Percentiles rank a stretch among this genome's conserved stretches.
phyloP scores from a whole-genome alignment of 2,113 vertebrate genomes.

The Cottus gobio region DNA sequence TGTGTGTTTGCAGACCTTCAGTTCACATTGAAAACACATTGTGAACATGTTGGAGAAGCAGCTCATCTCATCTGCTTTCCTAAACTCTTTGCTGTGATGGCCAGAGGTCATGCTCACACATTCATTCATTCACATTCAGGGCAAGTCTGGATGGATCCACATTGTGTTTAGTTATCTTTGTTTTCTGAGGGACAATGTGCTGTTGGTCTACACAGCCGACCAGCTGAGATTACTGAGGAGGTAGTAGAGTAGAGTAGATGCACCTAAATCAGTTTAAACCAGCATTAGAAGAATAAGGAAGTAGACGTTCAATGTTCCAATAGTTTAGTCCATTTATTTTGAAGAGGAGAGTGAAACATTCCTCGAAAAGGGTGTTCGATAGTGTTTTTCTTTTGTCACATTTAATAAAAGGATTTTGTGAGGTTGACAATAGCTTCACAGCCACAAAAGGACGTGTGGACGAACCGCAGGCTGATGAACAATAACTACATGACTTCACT shows the following conservation, averaged over 20 bases:
- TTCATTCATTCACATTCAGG: conserved; percentile 11
- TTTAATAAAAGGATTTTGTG: conserved; percentile 28
- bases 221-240: background rate
- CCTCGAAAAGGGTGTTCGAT: background rate
- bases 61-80: conserved; percentile 14
- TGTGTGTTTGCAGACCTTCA: conserved; percentile 12
- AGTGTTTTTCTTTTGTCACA: conserved; percentile 18
- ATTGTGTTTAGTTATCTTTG: conserved; percentile 45
- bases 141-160: conserved; percentile 49
- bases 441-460: conserved; percentile 4
- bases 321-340: background rate
- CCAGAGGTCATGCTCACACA: conserved; percentile 9
- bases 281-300: background rate
- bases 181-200: conserved; percentile 11
- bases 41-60: background rate
- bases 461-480: background rate
- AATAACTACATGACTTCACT: background rate
- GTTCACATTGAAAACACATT: conserved; percentile 21
- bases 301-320: background rate
- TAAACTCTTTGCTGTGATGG: conserved; percentile 12
- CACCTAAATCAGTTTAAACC: background rate
- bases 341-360: background rate
- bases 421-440: conserved; percentile 14
- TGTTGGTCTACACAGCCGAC: background rate
- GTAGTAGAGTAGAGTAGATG: background rate